Conservation (phyloP, 2,888 invertebrate genomes). For the Tanaodytes sp. region DNA sequence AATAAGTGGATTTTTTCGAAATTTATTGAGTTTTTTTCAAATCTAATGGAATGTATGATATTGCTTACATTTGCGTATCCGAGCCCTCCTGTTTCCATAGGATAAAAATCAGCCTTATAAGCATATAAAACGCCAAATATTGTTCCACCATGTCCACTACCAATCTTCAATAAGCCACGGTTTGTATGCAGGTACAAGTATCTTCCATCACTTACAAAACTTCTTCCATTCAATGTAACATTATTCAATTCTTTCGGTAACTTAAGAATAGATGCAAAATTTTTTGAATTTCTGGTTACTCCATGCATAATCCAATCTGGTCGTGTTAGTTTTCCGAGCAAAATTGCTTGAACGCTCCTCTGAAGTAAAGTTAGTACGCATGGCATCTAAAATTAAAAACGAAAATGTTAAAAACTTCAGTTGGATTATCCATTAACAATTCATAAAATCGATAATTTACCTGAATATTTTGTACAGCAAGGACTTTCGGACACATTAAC, state of each 20-base stretch:
- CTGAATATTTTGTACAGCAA: constrained; percentile 87
- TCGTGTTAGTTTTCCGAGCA: constrained; percentile 86
- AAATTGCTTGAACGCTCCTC: constrained; percentile 89
- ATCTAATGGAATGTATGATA: background rate
- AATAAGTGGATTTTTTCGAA: too few relatives aligned
- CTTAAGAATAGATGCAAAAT: constrained; percentile 79
- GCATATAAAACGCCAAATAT: constrained; percentile 91
- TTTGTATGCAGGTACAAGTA: constrained; percentile 90
- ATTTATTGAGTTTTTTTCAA: too few relatives aligned
- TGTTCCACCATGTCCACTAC: constrained; percentile 95
- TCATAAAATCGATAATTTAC: too few relatives aligned
- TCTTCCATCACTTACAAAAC: constrained; percentile 91
- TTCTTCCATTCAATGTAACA: constrained; percentile 74
- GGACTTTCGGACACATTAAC: constrained; percentile 85
- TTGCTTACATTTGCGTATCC: constrained; percentile 84
- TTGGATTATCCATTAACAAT: too few relatives aligned
- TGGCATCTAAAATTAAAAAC: constrained; percentile 87
- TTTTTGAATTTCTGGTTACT: constrained; percentile 84
- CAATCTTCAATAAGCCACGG: constrained; percentile 91
- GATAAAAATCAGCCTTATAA: constrained; percentile 87
- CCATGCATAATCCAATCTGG: constrained; percentile 94
- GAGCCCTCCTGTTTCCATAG: constrained; percentile 87
- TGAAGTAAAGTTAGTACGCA: constrained; percentile 88
- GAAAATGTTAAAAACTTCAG: too few relatives aligned
- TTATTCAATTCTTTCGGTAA: constrained; percentile 74